These are phyloP conservation scores for Heterotis niloticus DNA, from an alignment of 2,113 vertebrate species.

Conservation along the genomic window DNA sequence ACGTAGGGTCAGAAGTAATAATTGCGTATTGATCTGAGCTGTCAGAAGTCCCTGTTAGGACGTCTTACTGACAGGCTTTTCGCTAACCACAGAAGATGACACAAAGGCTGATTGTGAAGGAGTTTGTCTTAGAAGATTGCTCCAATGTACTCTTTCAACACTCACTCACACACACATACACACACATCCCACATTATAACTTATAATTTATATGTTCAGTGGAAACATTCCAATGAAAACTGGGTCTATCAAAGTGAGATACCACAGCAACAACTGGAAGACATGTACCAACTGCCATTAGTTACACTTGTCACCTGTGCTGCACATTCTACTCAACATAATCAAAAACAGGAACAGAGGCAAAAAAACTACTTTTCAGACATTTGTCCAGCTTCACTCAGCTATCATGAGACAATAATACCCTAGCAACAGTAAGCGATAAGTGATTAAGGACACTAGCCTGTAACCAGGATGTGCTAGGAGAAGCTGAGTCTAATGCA, in stretches of 20 bases:
- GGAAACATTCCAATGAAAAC: too few species aligned
- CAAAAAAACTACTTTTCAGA: too few species aligned
- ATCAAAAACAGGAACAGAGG: too few species aligned
- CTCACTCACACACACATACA: not conserved
- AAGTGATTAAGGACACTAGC: too few species aligned
- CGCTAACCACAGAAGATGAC: conserved; percentile 1
- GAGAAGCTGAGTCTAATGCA: too few species aligned
- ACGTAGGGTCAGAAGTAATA: conserved; percentile 29
- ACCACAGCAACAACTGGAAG: not conserved
- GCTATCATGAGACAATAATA: too few species aligned
- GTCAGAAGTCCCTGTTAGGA: conserved; percentile 22
- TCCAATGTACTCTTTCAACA: not conserved
- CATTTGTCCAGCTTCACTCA: too few species aligned
- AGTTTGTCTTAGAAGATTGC: not conserved
- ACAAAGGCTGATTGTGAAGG: not conserved
- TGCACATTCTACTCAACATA: too few species aligned
- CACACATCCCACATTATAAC: not conserved
- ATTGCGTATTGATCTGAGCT: conserved; percentile 27
- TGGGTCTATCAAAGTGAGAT: not conserved
- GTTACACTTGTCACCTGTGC: too few species aligned
- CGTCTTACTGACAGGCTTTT: not conserved
- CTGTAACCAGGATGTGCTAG: too few species aligned
- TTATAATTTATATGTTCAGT: not conserved
- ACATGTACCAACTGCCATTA: not conserved
- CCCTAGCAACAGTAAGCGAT: too few species aligned